These are phyloP conservation scores for Cephalotes varians DNA, from an alignment of 2,888 invertebrate genomes.

Conservation along the genomic window DNA sequence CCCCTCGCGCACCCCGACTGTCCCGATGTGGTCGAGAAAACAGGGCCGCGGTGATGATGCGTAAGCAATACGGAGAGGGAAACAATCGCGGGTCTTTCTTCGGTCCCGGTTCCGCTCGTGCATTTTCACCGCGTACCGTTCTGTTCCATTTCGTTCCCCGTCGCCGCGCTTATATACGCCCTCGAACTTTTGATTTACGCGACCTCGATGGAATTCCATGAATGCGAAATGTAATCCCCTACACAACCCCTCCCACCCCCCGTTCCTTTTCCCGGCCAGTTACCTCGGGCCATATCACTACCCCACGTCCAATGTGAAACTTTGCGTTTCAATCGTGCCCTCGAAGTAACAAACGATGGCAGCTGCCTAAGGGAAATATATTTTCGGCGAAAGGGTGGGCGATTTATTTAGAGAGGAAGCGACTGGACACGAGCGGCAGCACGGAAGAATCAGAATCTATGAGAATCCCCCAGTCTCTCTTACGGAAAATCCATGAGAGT, in stretches of 20 bases:
- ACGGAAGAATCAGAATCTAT: conserved; percentile 20
- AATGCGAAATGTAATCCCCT: conserved; percentile 82
- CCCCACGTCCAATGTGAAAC: conserved; percentile 64
- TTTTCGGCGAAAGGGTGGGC: conserved; percentile 42
- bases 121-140: conserved; percentile 16
- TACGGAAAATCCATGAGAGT: conserved; percentile 16
- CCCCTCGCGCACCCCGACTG: neutral
- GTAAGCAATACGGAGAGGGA: conserved; percentile 38
- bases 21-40: conserved; percentile 23
- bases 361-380: conserved; percentile 61
- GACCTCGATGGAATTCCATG: conserved; percentile 80
- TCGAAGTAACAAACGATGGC: conserved; percentile 72
- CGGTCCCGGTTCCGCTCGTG: conserved; percentile 23
- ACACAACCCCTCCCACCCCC: neutral
- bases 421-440: conserved; percentile 8
- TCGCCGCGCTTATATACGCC: conserved; percentile 25
- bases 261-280: conserved; percentile 23
- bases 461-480: neutral
- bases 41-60: conserved; percentile 25
- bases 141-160: neutral
- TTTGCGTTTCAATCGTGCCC: conserved; percentile 77
- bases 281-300: conserved; percentile 42
- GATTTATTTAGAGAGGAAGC: conserved; percentile 37
- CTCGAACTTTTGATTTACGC: conserved; percentile 81
- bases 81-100: conserved; percentile 40